phyloP scores from a whole-genome alignment of 2,797 vertebrate genomes.

The Lagocephalus sceleratus region DNA sequence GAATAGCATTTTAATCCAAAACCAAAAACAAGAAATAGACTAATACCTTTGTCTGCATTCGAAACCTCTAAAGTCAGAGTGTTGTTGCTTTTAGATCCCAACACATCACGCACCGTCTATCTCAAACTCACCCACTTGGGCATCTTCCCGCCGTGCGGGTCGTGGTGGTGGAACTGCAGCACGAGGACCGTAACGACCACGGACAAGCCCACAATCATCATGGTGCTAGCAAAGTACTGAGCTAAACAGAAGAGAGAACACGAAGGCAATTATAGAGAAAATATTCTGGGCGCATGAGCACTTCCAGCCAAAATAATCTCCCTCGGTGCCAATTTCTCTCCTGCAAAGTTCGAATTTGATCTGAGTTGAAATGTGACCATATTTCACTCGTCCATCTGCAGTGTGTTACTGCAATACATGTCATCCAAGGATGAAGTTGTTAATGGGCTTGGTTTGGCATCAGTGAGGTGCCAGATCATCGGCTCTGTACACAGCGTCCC shows the following conservation, averaged over 20 bases:
- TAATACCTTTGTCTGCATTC: too few relatives aligned
- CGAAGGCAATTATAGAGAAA: neutral
- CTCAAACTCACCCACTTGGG: slow-evolving; percentile 83
- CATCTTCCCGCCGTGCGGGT: slow-evolving; percentile 90
- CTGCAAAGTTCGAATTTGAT: too few relatives aligned
- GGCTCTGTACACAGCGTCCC: slow-evolving; percentile 17
- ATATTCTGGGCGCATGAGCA: neutral
- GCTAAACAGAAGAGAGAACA: slow-evolving; percentile 60
- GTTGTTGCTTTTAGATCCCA: too few relatives aligned
- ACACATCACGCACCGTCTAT: neutral
- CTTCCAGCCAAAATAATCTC: too few relatives aligned
- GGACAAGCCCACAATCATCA: slow-evolving; percentile 91
- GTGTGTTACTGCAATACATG: slow-evolving; percentile 28
- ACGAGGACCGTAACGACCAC: slow-evolving; percentile 90
- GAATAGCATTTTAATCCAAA: too few relatives aligned
- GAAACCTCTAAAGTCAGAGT: too few relatives aligned
- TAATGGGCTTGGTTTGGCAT: slow-evolving; percentile 41
- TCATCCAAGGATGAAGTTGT: slow-evolving; percentile 16
- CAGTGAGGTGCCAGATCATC: slow-evolving; percentile 32
- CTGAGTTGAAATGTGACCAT: too few relatives aligned
- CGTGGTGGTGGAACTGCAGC: slow-evolving; percentile 90
- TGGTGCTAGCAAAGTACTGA: slow-evolving; percentile 92
- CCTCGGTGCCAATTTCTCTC: too few relatives aligned
- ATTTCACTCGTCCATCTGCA: slow-evolving; percentile 13
- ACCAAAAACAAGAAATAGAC: too few relatives aligned